Conservation (phyloP, 2,888 invertebrate species). For the Drosophila affinis region DNA sequence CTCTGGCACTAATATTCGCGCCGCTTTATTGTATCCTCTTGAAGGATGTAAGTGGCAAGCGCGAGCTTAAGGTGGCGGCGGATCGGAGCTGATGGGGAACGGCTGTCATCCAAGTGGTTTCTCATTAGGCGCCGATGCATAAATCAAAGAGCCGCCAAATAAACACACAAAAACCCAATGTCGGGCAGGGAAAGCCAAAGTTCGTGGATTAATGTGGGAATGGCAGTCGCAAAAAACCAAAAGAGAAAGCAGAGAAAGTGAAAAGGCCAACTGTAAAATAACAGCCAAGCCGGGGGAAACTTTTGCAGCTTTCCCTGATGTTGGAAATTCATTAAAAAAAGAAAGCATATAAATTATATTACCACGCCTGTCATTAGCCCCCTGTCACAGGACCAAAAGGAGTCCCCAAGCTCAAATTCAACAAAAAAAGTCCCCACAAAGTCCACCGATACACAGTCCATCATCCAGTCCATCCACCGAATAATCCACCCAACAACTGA, state of each 20-base stretch:
- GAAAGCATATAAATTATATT: slow-evolving; percentile 57
- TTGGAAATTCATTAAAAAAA: slow-evolving; percentile 59
- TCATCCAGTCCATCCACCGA: no score
- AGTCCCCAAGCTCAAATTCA: neutral
- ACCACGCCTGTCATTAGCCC: slow-evolving; percentile 7
- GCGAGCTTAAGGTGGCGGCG: no score
- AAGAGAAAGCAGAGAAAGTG: slow-evolving; percentile 1
- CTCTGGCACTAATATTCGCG: no score
- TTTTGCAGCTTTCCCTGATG: slow-evolving; percentile 23
- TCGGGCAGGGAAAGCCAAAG: slow-evolving; percentile 7
- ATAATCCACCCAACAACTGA: neutral
- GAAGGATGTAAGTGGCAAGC: neutral
- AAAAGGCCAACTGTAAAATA: slow-evolving; percentile 27
- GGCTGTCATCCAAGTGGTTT: slow-evolving; percentile 60
- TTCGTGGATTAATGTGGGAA: neutral
- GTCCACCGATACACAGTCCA: no score
- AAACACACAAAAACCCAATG: slow-evolving; percentile 40
- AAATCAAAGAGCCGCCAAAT: slow-evolving; percentile 69
- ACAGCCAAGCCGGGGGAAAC: slow-evolving; percentile 15
- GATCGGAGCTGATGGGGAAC: no score
- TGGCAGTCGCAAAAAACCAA: neutral
- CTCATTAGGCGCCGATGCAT: slow-evolving; percentile 70
- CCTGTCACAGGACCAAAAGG: slow-evolving; percentile 24
- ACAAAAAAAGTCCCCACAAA: neutral
- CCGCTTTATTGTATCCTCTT: no score